A percentile compares a stretch with the other conserved stretches of the same genome.
Evolutionary conservation across 2,888 invertebrate species (phyloP).

Genomic region (Aphidius colemani): DNA sequence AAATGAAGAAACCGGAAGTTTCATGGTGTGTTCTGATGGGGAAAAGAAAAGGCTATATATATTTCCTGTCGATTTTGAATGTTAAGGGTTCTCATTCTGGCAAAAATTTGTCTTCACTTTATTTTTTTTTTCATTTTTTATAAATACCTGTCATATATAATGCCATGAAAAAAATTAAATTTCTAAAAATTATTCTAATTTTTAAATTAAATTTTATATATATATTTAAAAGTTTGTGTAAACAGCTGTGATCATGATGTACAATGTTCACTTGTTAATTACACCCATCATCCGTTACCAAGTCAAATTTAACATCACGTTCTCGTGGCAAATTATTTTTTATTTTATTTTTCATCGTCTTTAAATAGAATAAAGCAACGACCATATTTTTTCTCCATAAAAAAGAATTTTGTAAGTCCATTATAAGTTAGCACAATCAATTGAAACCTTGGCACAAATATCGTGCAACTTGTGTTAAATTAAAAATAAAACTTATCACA

Average conservation of each 20-base stretch:
- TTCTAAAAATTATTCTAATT: neutral
- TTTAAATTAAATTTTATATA: neutral
- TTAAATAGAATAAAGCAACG: constrained; percentile 3
- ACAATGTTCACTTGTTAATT: constrained; percentile 16
- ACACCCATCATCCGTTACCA: constrained; percentile 8
- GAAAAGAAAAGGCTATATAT: constrained; percentile 4
- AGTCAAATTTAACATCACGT: neutral
- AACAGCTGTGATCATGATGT: constrained; percentile 9
- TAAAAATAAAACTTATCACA: no score
- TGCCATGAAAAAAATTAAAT: neutral
- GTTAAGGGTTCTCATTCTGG: constrained; percentile 5
- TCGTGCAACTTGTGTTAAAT: no score
- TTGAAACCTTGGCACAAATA: no score
- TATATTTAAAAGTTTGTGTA: neutral
- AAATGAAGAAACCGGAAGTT: constrained; percentile 20
- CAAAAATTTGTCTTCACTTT: constrained; percentile 3
- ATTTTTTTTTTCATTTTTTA: no score
- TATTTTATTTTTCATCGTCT: constrained; percentile 11
- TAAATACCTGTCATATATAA: no score
- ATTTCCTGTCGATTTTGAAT: constrained; percentile 6
- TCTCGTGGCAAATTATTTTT: constrained; percentile 11
- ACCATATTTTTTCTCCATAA: no score
- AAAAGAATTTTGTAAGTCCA: no score
- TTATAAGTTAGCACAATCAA: no score
- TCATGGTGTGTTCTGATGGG: neutral